phyloP scores from a whole-genome alignment of 1,140 invertebrate genomes.

The Listronotus bonariensis region DNA sequence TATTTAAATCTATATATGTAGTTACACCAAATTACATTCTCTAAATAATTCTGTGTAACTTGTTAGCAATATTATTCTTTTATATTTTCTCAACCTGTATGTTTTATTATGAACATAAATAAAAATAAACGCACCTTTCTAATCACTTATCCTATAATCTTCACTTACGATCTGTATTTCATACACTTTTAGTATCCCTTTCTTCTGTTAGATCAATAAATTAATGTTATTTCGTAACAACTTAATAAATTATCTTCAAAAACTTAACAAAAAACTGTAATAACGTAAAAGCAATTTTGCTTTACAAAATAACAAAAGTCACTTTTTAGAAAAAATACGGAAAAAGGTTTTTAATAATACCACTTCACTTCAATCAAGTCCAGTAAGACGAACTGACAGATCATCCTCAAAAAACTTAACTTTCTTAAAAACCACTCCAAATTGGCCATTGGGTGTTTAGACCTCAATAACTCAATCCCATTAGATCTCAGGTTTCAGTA shows the following conservation, averaged over 20 bases:
- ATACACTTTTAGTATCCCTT: not conserved
- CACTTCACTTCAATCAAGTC: slow-evolving; percentile 15
- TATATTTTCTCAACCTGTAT: not conserved
- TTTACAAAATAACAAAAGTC: slow-evolving; percentile 7
- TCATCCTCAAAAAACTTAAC: slow-evolving; percentile 17
- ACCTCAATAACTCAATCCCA: not conserved
- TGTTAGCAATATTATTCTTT: not conserved
- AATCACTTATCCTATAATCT: too few species aligned
- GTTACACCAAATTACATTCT: too few species aligned
- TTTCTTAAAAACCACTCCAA: slow-evolving; percentile 17
- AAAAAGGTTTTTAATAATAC: not conserved
- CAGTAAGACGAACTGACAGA: slow-evolving; percentile 12
- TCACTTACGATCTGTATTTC: too few species aligned
- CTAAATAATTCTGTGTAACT: too few species aligned
- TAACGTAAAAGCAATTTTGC: not conserved
- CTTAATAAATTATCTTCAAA: slow-evolving; percentile 13
- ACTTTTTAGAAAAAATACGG: not conserved
- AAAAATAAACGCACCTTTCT: slow-evolving; percentile 1
- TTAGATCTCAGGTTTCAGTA: too few species aligned
- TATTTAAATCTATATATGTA: too few species aligned
- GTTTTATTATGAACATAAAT: not conserved
- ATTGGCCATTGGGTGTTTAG: slow-evolving; percentile 4
- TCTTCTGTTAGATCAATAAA: slow-evolving; percentile 10
- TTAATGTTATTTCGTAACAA: slow-evolving; percentile 9
- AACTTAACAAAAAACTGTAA: slow-evolving; percentile 4